Conservation (phyloP, 2,113 vertebrate genomes). For the Hylia prasina region DNA sequence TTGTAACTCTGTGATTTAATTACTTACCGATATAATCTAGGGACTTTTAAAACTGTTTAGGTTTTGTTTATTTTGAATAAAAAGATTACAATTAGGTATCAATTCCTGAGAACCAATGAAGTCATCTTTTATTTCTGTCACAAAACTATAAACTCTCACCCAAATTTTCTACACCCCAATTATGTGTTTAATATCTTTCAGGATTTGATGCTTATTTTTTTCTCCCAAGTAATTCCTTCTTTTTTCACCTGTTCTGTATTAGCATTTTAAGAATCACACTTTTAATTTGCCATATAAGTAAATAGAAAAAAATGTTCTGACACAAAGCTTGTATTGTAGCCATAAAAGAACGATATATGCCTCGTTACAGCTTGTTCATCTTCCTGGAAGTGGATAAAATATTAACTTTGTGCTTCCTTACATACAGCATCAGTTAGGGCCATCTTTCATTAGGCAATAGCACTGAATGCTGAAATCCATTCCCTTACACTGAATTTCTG, state of each 20-base stretch:
- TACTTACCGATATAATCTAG: not conserved
- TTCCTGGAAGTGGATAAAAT: not conserved
- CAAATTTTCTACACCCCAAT: not conserved
- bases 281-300: not conserved
- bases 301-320: not conserved
- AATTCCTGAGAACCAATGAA: not conserved
- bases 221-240: not conserved
- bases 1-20: not conserved
- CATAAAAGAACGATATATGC: not conserved
- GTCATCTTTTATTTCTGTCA: not conserved
- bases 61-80: not conserved
- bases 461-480: not conserved
- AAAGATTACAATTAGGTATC: not conserved
- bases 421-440: not conserved
- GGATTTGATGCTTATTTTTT: not conserved
- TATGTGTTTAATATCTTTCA: not conserved
- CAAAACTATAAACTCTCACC: not conserved
- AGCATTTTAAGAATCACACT: not conserved
- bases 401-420: not conserved
- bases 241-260: not conserved
- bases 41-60: not conserved
- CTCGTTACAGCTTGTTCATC: not conserved
- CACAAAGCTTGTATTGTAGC: fast-evolving
- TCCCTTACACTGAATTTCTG: not conserved
- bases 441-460: not conserved